These are phyloP conservation scores for Drosophila obscura DNA, from an alignment of 1,140 invertebrate species.

Conservation along the genomic window DNA sequence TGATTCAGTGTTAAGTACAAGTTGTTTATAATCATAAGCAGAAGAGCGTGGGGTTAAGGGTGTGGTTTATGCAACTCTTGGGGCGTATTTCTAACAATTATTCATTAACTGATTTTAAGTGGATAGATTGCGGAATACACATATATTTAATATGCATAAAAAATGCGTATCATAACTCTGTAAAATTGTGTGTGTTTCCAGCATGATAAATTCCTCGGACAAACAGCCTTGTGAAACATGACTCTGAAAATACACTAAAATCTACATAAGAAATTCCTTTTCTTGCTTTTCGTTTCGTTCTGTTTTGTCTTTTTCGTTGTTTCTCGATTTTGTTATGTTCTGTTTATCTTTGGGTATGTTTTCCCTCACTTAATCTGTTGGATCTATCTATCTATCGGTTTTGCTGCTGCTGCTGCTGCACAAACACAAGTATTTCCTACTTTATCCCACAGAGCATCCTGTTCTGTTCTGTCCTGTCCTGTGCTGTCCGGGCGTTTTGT, in stretches of 20 bases:
- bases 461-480: too few species aligned
- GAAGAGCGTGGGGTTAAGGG: too few species aligned
- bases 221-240: too few species aligned
- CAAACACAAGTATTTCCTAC: slow-evolving; percentile 46
- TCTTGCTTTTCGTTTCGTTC: neutral
- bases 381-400: slow-evolving; percentile 6
- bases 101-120: too few species aligned
- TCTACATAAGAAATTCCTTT: slow-evolving; percentile 6
- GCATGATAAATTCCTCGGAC: too few species aligned
- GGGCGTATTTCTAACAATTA: too few species aligned
- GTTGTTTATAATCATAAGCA: slow-evolving; percentile 23
- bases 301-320: too few species aligned
- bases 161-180: too few species aligned
- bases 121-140: too few species aligned
- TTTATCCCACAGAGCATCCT: slow-evolving; percentile 26
- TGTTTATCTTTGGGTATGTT: slow-evolving; percentile 36
- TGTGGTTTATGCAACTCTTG: too few species aligned
- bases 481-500: slow-evolving; percentile 25
- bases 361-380: slow-evolving; percentile 29
- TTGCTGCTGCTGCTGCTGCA: slow-evolving; percentile 19
- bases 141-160: too few species aligned
- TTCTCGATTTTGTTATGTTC: slow-evolving; percentile 6
- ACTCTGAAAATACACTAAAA: neutral
- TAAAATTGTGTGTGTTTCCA: too few species aligned
- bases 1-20: slow-evolving; percentile 66